Evolutionary conservation across 2,113 vertebrate genomes (phyloP).

Genomic region (Osmerus eperlanus): DNA sequence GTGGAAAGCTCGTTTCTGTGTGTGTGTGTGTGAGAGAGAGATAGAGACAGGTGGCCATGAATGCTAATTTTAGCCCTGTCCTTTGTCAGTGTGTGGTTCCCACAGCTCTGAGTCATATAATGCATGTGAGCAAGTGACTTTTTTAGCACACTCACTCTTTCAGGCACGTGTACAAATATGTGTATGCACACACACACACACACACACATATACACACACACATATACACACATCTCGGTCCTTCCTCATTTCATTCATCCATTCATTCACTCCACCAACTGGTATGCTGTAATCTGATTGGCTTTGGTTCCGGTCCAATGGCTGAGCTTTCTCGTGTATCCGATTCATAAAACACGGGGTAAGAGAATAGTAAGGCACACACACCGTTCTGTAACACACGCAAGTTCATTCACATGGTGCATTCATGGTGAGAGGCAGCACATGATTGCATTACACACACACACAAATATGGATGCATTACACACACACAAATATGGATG

Average conservation of each 20-base stretch:
- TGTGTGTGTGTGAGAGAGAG: constrained; percentile 33
- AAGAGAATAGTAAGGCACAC: constrained; percentile 37
- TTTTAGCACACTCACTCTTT: background rate
- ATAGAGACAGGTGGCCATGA: constrained; percentile 57
- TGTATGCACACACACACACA: constrained; percentile 2
- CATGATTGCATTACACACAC: background rate
- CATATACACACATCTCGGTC: background rate
- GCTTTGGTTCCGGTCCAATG: constrained; percentile 55
- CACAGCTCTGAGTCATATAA: constrained; percentile 55
- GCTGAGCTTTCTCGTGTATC: constrained; percentile 34
- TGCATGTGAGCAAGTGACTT: constrained; percentile 24
- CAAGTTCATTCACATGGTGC: constrained; percentile 16
- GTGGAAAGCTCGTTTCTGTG: background rate
- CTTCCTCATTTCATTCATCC: constrained; percentile 9
- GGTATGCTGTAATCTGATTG: constrained; percentile 45
- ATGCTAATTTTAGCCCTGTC: constrained; percentile 61
- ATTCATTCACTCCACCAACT: constrained; percentile 39
- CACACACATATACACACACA: background rate
- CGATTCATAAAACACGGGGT: constrained; percentile 67
- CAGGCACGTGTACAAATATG: background rate
- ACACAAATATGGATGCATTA: background rate
- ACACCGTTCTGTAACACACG: background rate
- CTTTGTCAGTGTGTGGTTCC: constrained; percentile 53
- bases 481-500: background rate
- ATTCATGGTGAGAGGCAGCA: background rate